phyloP scores from a whole-genome alignment of 1,140 invertebrate genomes.

The Mesaphorura yosii region DNA sequence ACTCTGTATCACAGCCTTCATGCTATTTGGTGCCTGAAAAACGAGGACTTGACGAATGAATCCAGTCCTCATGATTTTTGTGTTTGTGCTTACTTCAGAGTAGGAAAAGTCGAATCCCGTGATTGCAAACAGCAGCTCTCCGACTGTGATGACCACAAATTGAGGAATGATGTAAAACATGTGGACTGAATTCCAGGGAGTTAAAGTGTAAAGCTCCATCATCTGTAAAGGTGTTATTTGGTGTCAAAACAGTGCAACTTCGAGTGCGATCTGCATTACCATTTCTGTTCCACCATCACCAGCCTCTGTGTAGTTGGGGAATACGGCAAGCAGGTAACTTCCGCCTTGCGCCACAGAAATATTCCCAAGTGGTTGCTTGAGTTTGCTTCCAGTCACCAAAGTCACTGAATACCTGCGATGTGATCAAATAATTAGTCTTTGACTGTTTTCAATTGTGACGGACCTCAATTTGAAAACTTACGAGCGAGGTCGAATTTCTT shows the following conservation, averaged over 20 bases:
- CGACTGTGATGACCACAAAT: conserved; percentile 45
- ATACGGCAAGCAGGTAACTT: conserved; percentile 20
- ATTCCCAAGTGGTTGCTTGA: not conserved
- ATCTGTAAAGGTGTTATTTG: not conserved
- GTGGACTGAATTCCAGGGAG: conserved; percentile 19
- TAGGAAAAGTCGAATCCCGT: conserved; percentile 87
- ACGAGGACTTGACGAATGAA: too few relatives aligned
- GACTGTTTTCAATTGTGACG: not conserved
- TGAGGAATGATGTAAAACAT: conserved; percentile 23
- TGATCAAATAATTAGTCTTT: not conserved
- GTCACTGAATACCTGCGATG: not conserved
- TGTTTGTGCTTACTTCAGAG: conserved; percentile 42
- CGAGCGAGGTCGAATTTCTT: too few relatives aligned
- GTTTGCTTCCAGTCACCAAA: not conserved
- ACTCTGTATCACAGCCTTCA: conserved; percentile 84
- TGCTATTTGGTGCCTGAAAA: conserved; percentile 63
- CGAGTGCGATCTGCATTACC: not conserved
- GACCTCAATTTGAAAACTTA: not conserved
- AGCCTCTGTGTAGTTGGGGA: conserved; percentile 7
- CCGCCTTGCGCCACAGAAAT: conserved; percentile 20
- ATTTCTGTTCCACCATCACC: conserved; percentile 5
- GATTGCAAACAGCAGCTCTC: conserved; percentile 56
- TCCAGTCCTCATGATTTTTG: conserved; percentile 51
- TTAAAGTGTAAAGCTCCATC: conserved; percentile 3
- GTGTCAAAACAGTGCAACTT: not conserved